Evolutionary conservation across 2,113 vertebrate species (phyloP), one percentile per base, ranked within the genome.

Genomic region (Myotis yumanensis): DNA sequence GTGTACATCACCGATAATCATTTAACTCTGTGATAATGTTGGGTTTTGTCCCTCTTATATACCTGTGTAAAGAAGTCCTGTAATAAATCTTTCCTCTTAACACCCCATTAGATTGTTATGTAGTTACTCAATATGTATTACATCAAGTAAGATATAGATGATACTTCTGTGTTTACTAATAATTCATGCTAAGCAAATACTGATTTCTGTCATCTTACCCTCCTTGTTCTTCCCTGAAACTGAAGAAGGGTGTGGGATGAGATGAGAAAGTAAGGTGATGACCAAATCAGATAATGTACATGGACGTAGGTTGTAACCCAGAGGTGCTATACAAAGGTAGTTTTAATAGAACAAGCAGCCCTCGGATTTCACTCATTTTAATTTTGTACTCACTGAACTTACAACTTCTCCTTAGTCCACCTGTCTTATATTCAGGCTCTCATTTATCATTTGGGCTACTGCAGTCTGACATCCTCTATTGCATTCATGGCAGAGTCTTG

Each of bases 61-160:
- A 64, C 18, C 9, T 72, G 25, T 88, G 12, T 77, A 89, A 94
- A 95, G 46, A 79, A 62, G 16, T 85, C 40, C 75, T 95, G 2
- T 76, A 69, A 79, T 7, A 30, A 91, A n/a, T 18, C 28, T 96
- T 88, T 73, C 80, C 93, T 90, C 66, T 90, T 91, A 90, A 66
- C 9, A 79, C n/a, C 28, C 46, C 54, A 54, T 86, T 54, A 68
- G 40, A 77, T 86, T 68, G 7, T 62, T 95, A 28, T 89, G 20
- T 11, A 54, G 51, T 89, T 72, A 71, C 30, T 94, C 46, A 69
- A 5, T 75, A 86, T 90, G 92, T 89, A 88, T 28, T 40, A 43
- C 69, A 79, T 73, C 59, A 81, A 87, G 72, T 52, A 81, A 93
- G 15, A 77, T 14, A 89, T 11, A 87, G 88, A 64, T 82, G 84